These are phyloP conservation scores for Damaliscus lunatus DNA, from an alignment of 2,113 vertebrate species.

Conservation along the genomic window DNA sequence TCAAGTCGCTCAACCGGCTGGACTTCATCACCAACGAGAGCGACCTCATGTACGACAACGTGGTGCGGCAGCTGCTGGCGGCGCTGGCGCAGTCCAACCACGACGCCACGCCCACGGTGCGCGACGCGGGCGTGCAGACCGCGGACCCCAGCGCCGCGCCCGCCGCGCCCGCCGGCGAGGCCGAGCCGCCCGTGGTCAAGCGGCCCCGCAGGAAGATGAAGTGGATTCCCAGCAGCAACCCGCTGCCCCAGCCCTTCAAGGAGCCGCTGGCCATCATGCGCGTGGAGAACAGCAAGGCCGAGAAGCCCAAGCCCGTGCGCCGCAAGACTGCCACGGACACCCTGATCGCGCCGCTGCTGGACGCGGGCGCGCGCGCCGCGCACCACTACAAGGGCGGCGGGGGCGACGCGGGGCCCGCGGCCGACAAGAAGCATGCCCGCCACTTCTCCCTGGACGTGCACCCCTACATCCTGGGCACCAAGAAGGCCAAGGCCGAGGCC, in stretches of 20 bases:
- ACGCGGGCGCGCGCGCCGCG: slow-evolving; percentile 62
- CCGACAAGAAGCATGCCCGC: slow-evolving; percentile 92
- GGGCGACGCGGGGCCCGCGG: background rate
- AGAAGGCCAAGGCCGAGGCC: slow-evolving; percentile 90
- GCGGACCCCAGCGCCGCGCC: slow-evolving; percentile 92
- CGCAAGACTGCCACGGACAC: slow-evolving; percentile 92
- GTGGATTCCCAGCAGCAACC: slow-evolving; percentile 94
- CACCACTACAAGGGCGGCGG: slow-evolving; percentile 75
- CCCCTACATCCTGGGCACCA: slow-evolving; percentile 92
- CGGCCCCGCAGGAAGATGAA: slow-evolving; percentile 97
- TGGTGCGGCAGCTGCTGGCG: slow-evolving; percentile 96
- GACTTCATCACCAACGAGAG: slow-evolving; percentile 99
- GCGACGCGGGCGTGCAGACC: slow-evolving; percentile 94
- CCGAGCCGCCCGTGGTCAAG: slow-evolving; percentile 92
- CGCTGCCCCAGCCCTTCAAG: slow-evolving; percentile 97
- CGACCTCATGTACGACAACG: slow-evolving; percentile 99
- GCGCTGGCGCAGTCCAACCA: slow-evolving; percentile 97
- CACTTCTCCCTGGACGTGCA: slow-evolving; percentile 98
- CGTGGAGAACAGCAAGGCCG: slow-evolving; percentile 92
- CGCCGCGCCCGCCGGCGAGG: slow-evolving; percentile 86
- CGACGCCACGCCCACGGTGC: slow-evolving; percentile 93
- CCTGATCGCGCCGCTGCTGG: slow-evolving; percentile 91
- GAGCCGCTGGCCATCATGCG: slow-evolving; percentile 91
- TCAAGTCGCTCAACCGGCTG: slow-evolving; percentile 97
- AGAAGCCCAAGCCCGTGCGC: slow-evolving; percentile 93